Base-by-base conservation (phyloP, 1,140 invertebrate genomes). In the Venturia canescens region DNA sequence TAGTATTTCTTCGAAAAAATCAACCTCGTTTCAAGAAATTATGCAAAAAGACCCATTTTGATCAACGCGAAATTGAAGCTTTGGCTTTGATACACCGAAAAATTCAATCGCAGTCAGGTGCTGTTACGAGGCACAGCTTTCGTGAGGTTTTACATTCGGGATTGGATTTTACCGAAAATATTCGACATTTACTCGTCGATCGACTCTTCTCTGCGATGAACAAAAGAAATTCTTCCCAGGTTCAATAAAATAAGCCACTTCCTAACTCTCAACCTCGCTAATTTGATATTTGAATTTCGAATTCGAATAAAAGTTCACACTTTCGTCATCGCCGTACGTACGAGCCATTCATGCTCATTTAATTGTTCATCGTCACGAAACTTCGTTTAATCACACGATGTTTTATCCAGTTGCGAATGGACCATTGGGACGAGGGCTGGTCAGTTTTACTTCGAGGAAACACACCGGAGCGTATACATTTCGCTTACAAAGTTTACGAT, bases 401-500 rank as follows among this genome's bases (percentile, higher is more conserved):
- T 16, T 1, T 53, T 53, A n/a, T 53, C 4, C 50, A 90, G 83
- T 91, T 97, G 11, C 90, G 92, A 9, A 91, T 94, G 88, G 93
- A 94, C 75, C 94, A 95, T 50, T 97, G 95, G 92, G 92, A 95
- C 0, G 90, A 92, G 75, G 94, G 95, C 0, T 87, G 97, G 72
- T 96, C 95, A 0, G 89, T 94, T 15, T 94, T 96, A 83, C 87
- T 97, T 3, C 92, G 94, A 26, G 96, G 95, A 3, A 93, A 90
- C 26, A 81, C 95, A 9, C 93, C 95, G 23, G 94, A 96, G 83
- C 93, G 94, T 83, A 94, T 95, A 60, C 84, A 91, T 15, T 96
- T 95, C 89, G 94, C 94, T 82, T 95, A 94, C 86, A 92, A 91
- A 57, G 94, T 95, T 48, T 97, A 96, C 84, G 95, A 97, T 88